Evolutionary conservation across 2,113 vertebrate species (phyloP), one percentile per base, ranked within the genome.

Genomic region (Sterna hirundo): DNA sequence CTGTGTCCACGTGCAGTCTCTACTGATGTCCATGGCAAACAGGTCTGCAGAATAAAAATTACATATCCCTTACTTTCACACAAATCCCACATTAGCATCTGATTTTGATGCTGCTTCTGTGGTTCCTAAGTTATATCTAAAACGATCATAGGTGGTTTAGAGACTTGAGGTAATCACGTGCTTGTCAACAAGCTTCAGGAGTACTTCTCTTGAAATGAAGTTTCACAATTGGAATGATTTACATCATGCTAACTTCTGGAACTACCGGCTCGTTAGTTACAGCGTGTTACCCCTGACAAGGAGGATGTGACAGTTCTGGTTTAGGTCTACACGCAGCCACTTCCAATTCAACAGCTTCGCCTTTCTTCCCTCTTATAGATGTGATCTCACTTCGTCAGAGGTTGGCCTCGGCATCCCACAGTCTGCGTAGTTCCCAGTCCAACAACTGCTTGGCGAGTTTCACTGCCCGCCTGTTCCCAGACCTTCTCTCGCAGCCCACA

Each of bases 381-480:
- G 47, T 5, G 57, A 46, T 20, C 44, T 76, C 74, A 25, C 51
- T 51, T 34, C 65, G 5, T 1, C 86, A 82, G 70, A 51, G 74
- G 20, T 0, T 15, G 70, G 15, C 6, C 52, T 46, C 6, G 11
- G 25, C 19, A 61, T 10, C 74, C 42, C 58, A 14, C 29, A 19
- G 6, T 0, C 5, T 30, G 7, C 1, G 38, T 0, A 54, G 47
- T 1, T 82, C 32, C 42, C n/a, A 54, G 15, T 3, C 57, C 77
- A 93, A 13, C 30, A 26, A 4, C 5, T 2, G 46, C 57, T 42
- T 0, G 38, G 57, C 0, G 49, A 57, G 10, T 52, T 61, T 34
- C 17, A 15, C 25, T 4, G 23, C 66, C 13, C 1, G 11, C 18
- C 2, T 3, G 20, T 25, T 57, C 62, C 80, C 15, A 32, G 25